Percentiles rank a stretch among this genome's conserved stretches.
Evolutionary conservation across 2,888 invertebrate species (phyloP).

Genomic region (Dasypogon diadema): DNA sequence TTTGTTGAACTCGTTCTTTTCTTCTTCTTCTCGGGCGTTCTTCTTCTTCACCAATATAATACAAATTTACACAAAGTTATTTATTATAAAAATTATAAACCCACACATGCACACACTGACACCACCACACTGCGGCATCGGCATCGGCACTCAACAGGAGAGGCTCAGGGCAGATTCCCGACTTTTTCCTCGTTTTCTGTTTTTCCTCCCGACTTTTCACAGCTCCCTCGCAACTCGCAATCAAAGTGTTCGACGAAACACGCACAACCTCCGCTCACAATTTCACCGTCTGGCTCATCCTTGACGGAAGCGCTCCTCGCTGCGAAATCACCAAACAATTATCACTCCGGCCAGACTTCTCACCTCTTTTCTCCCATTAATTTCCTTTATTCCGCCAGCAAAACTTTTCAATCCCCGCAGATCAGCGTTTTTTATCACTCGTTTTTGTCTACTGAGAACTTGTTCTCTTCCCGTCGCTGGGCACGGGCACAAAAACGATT

Average conservation of each 20-base stretch:
- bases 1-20: conserved; percentile 43
- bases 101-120: conserved; percentile 24
- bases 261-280: too few relatives aligned
- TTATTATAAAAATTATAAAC: conserved; percentile 25
- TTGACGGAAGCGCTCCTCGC: too few relatives aligned
- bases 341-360: conserved; percentile 9
- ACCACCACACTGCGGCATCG: conserved; percentile 22
- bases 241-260: neutral
- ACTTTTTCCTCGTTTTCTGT: conserved; percentile 3
- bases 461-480: conserved; percentile 24
- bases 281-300: too few relatives aligned
- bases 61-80: conserved; percentile 38
- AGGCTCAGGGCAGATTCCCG: neutral
- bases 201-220: conserved; percentile 9
- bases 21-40: conserved; percentile 36
- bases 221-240: neutral
- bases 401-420: conserved; percentile 5
- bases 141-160: conserved; percentile 1
- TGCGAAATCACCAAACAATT: conserved; percentile 24
- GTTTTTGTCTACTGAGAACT: conserved; percentile 46
- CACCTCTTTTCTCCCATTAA: conserved; percentile 11
- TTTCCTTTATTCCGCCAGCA: conserved; percentile 2
- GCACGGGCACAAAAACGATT: conserved; percentile 13
- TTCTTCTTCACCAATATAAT: conserved; percentile 37
- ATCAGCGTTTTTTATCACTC: conserved; percentile 1